A percentile compares a stretch with the other conserved stretches of the same genome.
Conservation (phyloP, 37 sponge, comb jelly and placozoan genomes). For the Mnemiopsis leidyi region DNA sequence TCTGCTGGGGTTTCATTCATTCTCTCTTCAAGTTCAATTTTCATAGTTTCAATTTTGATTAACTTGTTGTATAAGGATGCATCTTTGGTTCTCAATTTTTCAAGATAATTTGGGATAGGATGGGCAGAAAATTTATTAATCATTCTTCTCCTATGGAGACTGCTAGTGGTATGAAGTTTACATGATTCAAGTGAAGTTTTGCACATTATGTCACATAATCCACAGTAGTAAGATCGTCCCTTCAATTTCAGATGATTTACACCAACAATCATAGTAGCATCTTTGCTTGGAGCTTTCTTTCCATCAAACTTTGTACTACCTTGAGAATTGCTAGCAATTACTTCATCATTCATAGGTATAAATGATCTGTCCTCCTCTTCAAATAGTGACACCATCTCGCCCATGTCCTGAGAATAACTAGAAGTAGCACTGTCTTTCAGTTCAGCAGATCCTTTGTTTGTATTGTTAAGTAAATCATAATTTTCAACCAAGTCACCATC, state of each 20-base stretch:
- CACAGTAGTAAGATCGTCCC: neutral
- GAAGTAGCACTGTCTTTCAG: neutral
- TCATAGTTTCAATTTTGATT: neutral
- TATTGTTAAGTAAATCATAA: too few species aligned
- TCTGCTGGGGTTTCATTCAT: neutral
- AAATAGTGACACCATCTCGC: constrained; percentile 31
- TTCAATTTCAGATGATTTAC: neutral
- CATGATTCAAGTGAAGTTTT: neutral
- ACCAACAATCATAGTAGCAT: neutral
- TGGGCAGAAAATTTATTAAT: neutral
- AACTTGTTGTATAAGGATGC: neutral
- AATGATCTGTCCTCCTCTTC: constrained; percentile 3
- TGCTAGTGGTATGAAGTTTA: neutral
- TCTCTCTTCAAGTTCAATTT: neutral
- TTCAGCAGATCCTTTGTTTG: neutral
- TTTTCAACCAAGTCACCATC: neutral
- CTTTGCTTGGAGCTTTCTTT: neutral
- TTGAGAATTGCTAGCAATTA: too few species aligned
- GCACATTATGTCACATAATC: neutral
- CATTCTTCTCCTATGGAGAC: neutral
- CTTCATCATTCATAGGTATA: neutral
- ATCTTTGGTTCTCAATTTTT: neutral
- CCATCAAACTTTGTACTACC: neutral
- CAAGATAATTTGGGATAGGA: constrained; percentile 11
- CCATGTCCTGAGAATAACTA: neutral